Percentiles rank a stretch among this genome's conserved stretches.
Evolutionary conservation across 1,140 invertebrate species (phyloP).

Genomic region (Drosophila bifasciata): DNA sequence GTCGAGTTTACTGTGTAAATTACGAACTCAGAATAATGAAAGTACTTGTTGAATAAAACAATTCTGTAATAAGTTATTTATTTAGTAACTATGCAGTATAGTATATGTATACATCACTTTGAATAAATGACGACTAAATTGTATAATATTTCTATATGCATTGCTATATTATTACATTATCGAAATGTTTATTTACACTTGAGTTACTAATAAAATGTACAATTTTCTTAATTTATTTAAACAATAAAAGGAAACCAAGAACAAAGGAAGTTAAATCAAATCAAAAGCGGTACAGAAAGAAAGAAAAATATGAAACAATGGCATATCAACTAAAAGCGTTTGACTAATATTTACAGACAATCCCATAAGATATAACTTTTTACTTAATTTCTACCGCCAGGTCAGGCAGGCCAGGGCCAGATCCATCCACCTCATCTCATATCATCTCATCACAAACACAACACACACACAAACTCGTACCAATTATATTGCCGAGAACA

Average conservation of each 20-base stretch:
- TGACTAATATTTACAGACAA: slow-evolving; percentile 82
- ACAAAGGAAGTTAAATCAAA: slow-evolving; percentile 41
- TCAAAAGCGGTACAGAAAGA: slow-evolving; percentile 56
- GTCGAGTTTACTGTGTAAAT: too few species aligned
- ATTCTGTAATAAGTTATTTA: slow-evolving; percentile 80
- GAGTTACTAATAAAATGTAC: slow-evolving; percentile 77
- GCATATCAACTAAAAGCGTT: slow-evolving; percentile 78
- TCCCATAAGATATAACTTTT: slow-evolving; percentile 62
- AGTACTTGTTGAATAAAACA: too few species aligned
- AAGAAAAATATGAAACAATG: slow-evolving; percentile 61
- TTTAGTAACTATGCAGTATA: slow-evolving; percentile 71
- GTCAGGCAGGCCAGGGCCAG: neutral
- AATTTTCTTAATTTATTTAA: slow-evolving; percentile 75
- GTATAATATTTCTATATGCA: slow-evolving; percentile 74
- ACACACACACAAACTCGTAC: slow-evolving; percentile 18
- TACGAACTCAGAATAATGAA: too few species aligned
- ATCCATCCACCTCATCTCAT: slow-evolving; percentile 12
- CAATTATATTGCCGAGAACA: slow-evolving; percentile 64
- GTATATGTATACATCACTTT: slow-evolving; percentile 70
- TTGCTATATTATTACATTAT: slow-evolving; percentile 73
- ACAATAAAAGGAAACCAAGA: slow-evolving; percentile 68
- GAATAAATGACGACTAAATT: slow-evolving; percentile 70
- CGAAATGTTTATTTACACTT: slow-evolving; percentile 82
- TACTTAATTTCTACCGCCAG: slow-evolving; percentile 64
- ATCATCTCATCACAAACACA: neutral